Conservation (phyloP, 2,113 vertebrate genomes). For the Nesoenas mayeri region DNA sequence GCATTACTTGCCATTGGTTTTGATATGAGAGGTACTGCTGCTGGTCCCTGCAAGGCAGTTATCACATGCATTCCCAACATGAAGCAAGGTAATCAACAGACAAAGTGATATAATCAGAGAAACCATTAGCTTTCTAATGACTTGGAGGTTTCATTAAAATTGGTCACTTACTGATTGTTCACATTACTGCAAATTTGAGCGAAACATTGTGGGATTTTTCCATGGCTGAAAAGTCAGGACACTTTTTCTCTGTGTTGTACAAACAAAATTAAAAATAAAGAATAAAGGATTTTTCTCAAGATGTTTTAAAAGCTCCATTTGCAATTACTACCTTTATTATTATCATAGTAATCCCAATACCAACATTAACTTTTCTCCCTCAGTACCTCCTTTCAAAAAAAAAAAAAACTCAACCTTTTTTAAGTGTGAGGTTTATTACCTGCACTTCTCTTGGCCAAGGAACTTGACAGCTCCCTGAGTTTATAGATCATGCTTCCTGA, state of each 20-base stretch:
- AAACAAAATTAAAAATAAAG: slow-evolving; percentile 10
- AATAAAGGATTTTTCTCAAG: neutral
- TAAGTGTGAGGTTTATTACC: neutral
- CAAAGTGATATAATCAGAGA: slow-evolving; percentile 8
- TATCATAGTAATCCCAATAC: neutral
- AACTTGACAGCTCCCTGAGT: neutral
- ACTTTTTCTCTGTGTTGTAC: neutral
- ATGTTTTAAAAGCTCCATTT: neutral
- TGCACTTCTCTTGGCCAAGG: neutral
- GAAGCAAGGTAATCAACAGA: slow-evolving; percentile 24
- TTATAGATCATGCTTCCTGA: neutral
- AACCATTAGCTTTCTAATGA: slow-evolving; percentile 42
- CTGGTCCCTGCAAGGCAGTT: neutral
- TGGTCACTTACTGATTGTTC: slow-evolving; percentile 19
- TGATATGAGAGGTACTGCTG: neutral
- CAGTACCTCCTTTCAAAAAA: neutral
- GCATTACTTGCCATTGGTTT: neutral
- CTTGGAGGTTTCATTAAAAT: slow-evolving; percentile 41
- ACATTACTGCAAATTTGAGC: slow-evolving; percentile 7
- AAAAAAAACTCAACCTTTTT: neutral
- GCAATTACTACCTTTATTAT: neutral
- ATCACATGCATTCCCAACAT: neutral
- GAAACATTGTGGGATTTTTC: neutral
- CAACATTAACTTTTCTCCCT: neutral
- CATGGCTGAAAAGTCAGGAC: neutral